Base-by-base conservation (phyloP, 1,140 invertebrate species). In the Brachionus rubens region DNA sequence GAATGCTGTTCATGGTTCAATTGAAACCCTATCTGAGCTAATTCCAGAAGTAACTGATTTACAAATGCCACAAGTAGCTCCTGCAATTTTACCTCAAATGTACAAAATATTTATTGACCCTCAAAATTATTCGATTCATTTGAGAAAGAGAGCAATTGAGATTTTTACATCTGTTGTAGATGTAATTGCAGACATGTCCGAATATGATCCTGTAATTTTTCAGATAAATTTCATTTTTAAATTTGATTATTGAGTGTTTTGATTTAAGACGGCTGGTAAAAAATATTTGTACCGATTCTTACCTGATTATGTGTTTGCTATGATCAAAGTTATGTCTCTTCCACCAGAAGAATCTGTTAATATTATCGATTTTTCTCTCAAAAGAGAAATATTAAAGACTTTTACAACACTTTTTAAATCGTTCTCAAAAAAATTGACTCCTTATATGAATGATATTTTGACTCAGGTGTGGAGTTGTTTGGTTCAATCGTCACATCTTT, bases 31-130 rank as follows among this genome's bases (percentile, higher is more conserved):
- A 24, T 76, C 78, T 84, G 90, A 91, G 82, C 90, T 91, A 77
- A 87, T 87, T 5, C 86, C 89, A 75, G 90, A 91, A 82, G 83
- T 90, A 1, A 88, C 87, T 7, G 90, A 91, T 78, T 86, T 82
- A 14, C 90, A 91, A 80, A 88, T 91, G 76, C 87, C 88, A 21
- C 87, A 89, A 79, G 87, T 91, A 46, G 90, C 90, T 14, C 90
- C 90, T 7, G 86, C 91, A 7, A 89, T 92, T 67, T 85, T 91
- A 10, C 89, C 90, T 72, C 90, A 91, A 83, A 90, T 91, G 85
- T 90, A 89, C 79, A 87, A 89, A 79, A 91, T 91, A 62, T 90
- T 91, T 78, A 86, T 88, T 79, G 65, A 70, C 24, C 87, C 87
- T 46, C 88, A 88, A 79, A 86, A 89, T 82, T 87, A 88, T 82